Conservation (phyloP, 2,888 invertebrate species). For the Microdon myrmicae region DNA sequence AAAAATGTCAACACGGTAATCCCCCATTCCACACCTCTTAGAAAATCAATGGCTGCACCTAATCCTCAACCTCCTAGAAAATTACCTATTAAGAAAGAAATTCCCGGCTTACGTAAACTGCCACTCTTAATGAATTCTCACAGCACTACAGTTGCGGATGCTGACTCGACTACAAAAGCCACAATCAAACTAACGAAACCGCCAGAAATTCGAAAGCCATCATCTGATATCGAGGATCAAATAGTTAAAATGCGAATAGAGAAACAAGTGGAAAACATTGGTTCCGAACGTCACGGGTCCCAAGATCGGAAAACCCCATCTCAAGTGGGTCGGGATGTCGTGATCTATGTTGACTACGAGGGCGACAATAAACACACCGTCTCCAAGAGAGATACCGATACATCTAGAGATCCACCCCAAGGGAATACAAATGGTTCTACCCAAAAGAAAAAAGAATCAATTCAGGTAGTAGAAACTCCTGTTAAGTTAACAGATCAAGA, state of each 20-base stretch:
- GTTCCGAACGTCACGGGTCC: too few relatives aligned
- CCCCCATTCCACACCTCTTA: not conserved
- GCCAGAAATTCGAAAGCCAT: constrained; percentile 4
- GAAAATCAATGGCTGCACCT: not conserved
- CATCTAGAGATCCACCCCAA: too few relatives aligned
- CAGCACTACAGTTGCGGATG: constrained; percentile 56
- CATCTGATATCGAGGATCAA: constrained; percentile 14
- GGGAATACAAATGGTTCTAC: too few relatives aligned
- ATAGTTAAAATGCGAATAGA: constrained; percentile 31
- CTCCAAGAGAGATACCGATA: too few relatives aligned
- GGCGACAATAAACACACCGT: too few relatives aligned
- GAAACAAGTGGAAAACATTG: constrained; percentile 4
- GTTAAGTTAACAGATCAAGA: too few relatives aligned
- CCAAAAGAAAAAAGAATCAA: too few relatives aligned
- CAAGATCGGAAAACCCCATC: too few relatives aligned
- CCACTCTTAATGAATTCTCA: constrained; percentile 44
- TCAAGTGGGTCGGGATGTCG: too few relatives aligned
- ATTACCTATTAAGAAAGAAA: constrained; percentile 2
- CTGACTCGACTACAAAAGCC: constrained; percentile 61
- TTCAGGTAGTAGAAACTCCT: too few relatives aligned
- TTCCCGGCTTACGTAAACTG: too few relatives aligned
- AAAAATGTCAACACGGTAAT: not conserved
- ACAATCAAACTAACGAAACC: constrained; percentile 55
- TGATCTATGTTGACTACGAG: too few relatives aligned
- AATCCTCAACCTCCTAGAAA: constrained; percentile 2